Evolutionary conservation across 2,797 vertebrate species (phyloP).

Genomic region (Diglossa cyanea): DNA sequence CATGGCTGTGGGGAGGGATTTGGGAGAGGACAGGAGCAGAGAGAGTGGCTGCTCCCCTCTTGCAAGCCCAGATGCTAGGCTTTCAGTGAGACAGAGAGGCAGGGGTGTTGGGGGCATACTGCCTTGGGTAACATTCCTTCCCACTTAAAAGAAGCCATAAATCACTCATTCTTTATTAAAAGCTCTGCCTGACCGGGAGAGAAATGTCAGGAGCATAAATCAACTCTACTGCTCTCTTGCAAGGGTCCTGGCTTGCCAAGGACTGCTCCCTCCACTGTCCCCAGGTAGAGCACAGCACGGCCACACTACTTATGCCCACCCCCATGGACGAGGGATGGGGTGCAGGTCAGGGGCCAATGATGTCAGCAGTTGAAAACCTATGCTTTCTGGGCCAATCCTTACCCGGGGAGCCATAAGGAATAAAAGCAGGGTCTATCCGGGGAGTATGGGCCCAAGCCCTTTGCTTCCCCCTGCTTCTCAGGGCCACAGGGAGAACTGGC

Average conservation of each 20-base stretch:
- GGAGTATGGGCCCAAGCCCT: neutral
- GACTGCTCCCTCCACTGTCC: neutral
- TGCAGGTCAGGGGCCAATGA: neutral
- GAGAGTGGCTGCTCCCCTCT: neutral
- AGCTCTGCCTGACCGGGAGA: slow-evolving; percentile 32
- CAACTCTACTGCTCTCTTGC: neutral
- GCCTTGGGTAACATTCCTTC: slow-evolving; percentile 67
- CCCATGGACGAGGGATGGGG: fast-evolving
- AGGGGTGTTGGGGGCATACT: slow-evolving; percentile 21
- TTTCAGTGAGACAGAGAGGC: slow-evolving; percentile 6
- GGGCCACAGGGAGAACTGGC: too few species aligned
- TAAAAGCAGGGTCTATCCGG: neutral
- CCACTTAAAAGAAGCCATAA: slow-evolving; percentile 57
- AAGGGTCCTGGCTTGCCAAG: neutral
- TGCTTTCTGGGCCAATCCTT: neutral
- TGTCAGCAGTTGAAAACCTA: neutral
- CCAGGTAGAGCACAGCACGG: neutral
- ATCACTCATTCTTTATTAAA: slow-evolving; percentile 69
- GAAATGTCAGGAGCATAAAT: slow-evolving; percentile 59
- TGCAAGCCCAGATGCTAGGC: neutral
- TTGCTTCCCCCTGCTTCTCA: neutral
- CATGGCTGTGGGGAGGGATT: neutral
- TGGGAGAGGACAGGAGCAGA: neutral
- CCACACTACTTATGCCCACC: neutral
- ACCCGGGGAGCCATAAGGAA: neutral